phyloP scores from a whole-genome alignment of 2,113 vertebrate genomes.

The Centrocercus urophasianus region DNA sequence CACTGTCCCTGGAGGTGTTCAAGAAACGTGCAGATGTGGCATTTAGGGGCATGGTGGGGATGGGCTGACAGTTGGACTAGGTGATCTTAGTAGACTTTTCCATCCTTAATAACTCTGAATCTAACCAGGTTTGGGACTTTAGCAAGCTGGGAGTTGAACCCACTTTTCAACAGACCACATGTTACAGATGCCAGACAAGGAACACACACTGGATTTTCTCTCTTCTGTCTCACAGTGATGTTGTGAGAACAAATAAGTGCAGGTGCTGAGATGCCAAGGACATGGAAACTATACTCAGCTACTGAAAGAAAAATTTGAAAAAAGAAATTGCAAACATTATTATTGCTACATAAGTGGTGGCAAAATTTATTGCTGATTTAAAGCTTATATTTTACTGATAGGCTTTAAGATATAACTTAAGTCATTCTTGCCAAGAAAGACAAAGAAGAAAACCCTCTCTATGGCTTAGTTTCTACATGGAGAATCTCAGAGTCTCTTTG shows the following conservation, averaged over 20 bases:
- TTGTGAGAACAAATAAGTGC: neutral
- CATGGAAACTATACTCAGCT: neutral
- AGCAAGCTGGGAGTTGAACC: neutral
- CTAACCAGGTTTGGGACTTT: neutral
- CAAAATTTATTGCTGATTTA: neutral
- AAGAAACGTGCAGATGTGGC: too few species aligned
- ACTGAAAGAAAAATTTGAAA: neutral
- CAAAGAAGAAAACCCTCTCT: neutral
- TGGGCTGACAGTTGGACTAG: too few species aligned
- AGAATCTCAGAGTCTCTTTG: neutral
- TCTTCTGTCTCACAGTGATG: neutral
- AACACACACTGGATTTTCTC: neutral
- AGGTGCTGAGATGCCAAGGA: neutral
- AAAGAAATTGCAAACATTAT: neutral
- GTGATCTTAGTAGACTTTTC: too few species aligned
- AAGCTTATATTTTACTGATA: neutral
- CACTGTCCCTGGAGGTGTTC: too few species aligned
- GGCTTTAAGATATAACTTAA: neutral
- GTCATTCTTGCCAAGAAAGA: conserved; percentile 8
- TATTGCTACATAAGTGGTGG: neutral
- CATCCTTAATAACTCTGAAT: too few species aligned
- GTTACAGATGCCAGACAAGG: neutral
- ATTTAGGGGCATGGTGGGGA: too few species aligned
- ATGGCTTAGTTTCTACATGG: neutral
- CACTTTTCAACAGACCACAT: neutral